Conservation (phyloP, 2,113 vertebrate genomes). For the Aegithalos caudatus region DNA sequence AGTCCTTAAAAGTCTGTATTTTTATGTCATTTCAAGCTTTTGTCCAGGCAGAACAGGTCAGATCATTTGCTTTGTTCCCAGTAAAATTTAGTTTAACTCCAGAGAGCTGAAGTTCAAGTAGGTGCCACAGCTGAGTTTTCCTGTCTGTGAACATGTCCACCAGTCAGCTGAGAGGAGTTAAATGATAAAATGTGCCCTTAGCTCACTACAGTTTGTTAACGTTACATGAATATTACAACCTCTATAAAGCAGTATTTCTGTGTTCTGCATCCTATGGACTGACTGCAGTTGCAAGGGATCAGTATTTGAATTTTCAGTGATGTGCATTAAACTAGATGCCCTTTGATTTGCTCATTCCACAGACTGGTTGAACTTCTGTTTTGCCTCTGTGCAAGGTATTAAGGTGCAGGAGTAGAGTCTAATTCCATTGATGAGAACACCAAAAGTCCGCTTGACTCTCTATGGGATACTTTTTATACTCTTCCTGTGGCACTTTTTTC, state of each 20-base stretch:
- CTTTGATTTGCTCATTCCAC: background rate
- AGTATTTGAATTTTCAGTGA: background rate
- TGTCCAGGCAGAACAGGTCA: background rate
- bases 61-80: background rate
- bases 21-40: background rate
- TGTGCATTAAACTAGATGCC: background rate
- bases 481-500: background rate
- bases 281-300: background rate
- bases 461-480: background rate
- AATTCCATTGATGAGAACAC: background rate
- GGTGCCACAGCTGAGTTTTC: background rate
- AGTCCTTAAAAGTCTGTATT: background rate
- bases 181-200: background rate
- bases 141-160: background rate
- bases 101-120: background rate
- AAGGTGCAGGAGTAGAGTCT: background rate
- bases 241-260: background rate
- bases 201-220: background rate
- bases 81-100: background rate
- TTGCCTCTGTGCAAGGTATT: background rate
- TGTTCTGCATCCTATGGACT: background rate
- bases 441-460: background rate
- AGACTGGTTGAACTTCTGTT: background rate
- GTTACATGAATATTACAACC: background rate
- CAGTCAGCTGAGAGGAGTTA: background rate